A percentile compares a stretch with the other conserved stretches of the same genome.
Conservation (phyloP, 2,113 vertebrate genomes). For the Alouatta palliata region DNA sequence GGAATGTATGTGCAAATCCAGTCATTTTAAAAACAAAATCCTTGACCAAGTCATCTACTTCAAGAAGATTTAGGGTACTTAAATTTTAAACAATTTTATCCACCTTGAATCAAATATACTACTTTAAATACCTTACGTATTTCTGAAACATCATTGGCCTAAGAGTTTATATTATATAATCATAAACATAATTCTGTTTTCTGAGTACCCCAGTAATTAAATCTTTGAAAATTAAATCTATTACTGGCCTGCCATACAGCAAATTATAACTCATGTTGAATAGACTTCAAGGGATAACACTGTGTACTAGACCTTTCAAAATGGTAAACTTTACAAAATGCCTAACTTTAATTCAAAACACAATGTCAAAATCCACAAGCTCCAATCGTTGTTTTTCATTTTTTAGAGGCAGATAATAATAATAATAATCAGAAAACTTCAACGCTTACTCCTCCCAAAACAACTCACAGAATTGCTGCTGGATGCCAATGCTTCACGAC, state of each 20-base stretch:
- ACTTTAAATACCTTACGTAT: constrained; percentile 10
- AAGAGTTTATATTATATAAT: neutral
- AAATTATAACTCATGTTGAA: neutral
- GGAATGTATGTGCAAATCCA: neutral
- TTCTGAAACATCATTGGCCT: constrained; percentile 7
- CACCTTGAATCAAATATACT: constrained; percentile 42
- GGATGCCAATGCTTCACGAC: constrained; percentile 72
- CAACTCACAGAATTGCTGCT: constrained; percentile 86
- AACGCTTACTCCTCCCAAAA: constrained; percentile 5
- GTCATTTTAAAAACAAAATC: constrained; percentile 27
- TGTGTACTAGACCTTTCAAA: neutral
- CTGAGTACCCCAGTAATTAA: constrained; percentile 1
- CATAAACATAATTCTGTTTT: neutral
- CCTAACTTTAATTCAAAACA: constrained; percentile 2
- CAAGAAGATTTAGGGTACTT: neutral
- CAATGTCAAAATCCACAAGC: constrained; percentile 6
- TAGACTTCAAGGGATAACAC: neutral
- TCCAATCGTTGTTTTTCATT: neutral
- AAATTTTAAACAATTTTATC: constrained; percentile 39
- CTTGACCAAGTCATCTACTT: neutral
- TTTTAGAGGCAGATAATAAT: constrained; percentile 7
- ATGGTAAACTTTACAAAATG: neutral
- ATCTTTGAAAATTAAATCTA: neutral
- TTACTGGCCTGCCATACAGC: neutral
- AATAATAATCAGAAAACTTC: constrained; percentile 15